Conservation (phyloP, 1,140 invertebrate genomes). For the Sitodiplosis mosellana region DNA sequence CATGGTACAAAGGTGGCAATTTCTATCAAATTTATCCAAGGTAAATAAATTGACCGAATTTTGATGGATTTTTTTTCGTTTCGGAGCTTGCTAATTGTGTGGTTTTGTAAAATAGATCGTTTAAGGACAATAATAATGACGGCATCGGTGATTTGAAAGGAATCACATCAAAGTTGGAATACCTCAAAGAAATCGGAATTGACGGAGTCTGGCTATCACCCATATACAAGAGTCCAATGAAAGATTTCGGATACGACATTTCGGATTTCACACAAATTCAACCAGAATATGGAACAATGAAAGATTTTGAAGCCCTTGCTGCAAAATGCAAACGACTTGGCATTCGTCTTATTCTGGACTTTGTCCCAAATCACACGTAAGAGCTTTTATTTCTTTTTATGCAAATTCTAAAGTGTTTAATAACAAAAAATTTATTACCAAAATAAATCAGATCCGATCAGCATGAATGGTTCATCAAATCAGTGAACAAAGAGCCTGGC, state of each 20-base stretch:
- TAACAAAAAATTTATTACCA: no score
- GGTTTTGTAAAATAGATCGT: slow-evolving; percentile 25
- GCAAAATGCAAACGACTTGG: slow-evolving; percentile 29
- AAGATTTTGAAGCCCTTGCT: slow-evolving; percentile 47
- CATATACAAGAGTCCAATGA: slow-evolving; percentile 37
- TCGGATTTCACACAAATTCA: slow-evolving; percentile 42
- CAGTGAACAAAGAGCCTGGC: slow-evolving; percentile 22
- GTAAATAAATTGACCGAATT: not conserved
- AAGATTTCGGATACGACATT: slow-evolving; percentile 48
- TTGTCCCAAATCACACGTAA: slow-evolving; percentile 77
- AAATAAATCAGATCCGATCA: no score
- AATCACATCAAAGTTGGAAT: slow-evolving; percentile 36
- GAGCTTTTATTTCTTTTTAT: no score
- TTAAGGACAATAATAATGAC: slow-evolving; percentile 36
- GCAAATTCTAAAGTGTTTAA: no score
- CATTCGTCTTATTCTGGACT: slow-evolving; percentile 63
- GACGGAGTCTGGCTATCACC: slow-evolving; percentile 44
- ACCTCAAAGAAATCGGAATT: slow-evolving; percentile 43
- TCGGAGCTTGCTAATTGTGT: no score
- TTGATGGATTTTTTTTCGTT: no score
- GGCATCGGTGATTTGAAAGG: slow-evolving; percentile 39
- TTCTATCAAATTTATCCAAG: slow-evolving; percentile 47
- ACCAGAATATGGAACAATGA: slow-evolving; percentile 46
- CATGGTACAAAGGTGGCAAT: slow-evolving; percentile 42
- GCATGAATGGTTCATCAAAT: slow-evolving; percentile 44